Evolutionary conservation across 2,797 vertebrate genomes (phyloP).

Genomic region (Gastrophryne carolinensis): DNA sequence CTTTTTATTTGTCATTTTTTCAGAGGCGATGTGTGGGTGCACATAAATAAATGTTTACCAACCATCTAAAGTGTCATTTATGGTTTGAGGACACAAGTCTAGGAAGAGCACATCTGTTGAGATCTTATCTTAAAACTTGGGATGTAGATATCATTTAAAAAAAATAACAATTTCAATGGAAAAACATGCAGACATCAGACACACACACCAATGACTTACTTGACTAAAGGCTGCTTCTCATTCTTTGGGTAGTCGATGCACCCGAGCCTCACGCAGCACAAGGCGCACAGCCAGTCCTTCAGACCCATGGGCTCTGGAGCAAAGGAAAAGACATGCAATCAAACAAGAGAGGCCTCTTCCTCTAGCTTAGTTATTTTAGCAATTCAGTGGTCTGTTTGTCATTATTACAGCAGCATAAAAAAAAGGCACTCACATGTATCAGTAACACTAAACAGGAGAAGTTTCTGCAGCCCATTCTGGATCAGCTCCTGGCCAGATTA

Average conservation of each 20-base stretch:
- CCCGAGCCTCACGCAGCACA: conserved; percentile 69
- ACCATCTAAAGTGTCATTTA: too few species aligned
- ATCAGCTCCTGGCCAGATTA: not conserved
- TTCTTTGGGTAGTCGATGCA: conserved; percentile 51
- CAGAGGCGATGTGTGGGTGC: too few species aligned
- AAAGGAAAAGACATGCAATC: not conserved
- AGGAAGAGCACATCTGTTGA: too few species aligned
- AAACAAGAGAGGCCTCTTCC: not conserved
- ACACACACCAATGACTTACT: conserved; percentile 23
- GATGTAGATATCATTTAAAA: too few species aligned
- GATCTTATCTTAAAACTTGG: too few species aligned
- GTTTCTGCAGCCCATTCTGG: too few species aligned
- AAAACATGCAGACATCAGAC: too few species aligned
- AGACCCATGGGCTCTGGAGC: conserved; percentile 55
- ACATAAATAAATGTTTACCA: too few species aligned
- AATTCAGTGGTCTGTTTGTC: not conserved
- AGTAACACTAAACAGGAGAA: too few species aligned
- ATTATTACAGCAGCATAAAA: not conserved
- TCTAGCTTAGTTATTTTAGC: not conserved
- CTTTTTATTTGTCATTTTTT: too few species aligned
- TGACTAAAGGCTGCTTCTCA: conserved; percentile 47
- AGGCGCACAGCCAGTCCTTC: conserved; percentile 69
- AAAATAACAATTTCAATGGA: too few species aligned
- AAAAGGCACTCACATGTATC: not conserved
- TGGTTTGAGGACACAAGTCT: too few species aligned